Evolutionary conservation across 2,113 vertebrate genomes (phyloP).

Genomic region (Melanerpes formicivorus): DNA sequence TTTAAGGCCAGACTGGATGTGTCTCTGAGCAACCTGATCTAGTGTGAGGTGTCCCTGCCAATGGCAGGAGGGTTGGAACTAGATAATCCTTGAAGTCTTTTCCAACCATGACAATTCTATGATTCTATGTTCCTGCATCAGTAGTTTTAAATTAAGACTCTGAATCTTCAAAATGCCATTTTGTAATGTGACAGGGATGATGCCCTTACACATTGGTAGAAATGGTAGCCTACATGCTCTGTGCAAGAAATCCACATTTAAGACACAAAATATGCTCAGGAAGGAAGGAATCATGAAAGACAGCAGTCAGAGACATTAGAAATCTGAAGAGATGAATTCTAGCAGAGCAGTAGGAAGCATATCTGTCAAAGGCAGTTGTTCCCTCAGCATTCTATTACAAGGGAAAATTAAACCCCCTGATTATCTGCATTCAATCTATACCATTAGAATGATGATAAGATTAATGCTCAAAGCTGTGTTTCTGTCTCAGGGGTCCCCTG

Average conservation of each 20-base stretch:
- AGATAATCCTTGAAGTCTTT: no score
- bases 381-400: neutral
- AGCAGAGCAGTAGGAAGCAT: neutral
- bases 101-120: no score
- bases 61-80: no score
- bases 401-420: neutral
- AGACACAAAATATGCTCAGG: neutral
- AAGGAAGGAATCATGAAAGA: neutral
- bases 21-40: no score
- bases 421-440: constrained; percentile 14
- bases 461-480: constrained; percentile 15
- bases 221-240: neutral
- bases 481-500: neutral
- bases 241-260: neutral
- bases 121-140: neutral
- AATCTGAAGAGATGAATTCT: neutral
- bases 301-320: neutral
- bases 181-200: neutral
- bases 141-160: neutral
- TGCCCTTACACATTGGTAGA: neutral
- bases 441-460: neutral
- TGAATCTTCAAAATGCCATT: neutral
- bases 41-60: no score
- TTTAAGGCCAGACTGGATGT: no score
- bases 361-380: neutral